Base-by-base conservation (phyloP, 1,140 invertebrate genomes). In the Sminthurides bifidus region DNA sequence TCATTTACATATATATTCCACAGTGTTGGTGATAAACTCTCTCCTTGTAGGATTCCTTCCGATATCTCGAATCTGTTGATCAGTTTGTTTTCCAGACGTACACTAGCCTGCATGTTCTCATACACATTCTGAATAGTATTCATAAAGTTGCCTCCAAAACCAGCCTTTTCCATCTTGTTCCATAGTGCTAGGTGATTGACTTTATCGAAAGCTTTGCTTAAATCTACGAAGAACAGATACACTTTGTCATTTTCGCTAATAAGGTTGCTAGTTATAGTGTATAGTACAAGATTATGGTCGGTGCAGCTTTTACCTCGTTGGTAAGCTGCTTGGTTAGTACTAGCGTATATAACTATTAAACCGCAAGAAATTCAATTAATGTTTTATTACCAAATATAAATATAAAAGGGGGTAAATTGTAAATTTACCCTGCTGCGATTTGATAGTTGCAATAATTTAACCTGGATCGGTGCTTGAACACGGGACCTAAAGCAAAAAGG, bases 181-280 rank as follows among this genome's bases (percentile, higher is more conserved):
- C 57, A 65, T 1, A 67, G 45, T 19, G 54, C 8, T 3, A 40
- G 29, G 29, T 67, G 66, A 8, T 58, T 19, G 14, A 66, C 29
- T 2, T 50, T 60, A 23, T 68, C 63, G 54, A 67, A 67, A 1
- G 64, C 66, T 38, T 57, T 50, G 12, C 37, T 33, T 15, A 60
- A 58, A 49, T 67, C 66, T 15, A 67, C 53, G 44, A 65, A 67
- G 8, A 54, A 30, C 1, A 38, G n/a, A 49, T 58, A 67, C n/a
- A 66, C 52, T n/a, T 30, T 24, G 17, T 51, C 45, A n/a, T 27
- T 45, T 2, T 46, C 26, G 35, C 45, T n/a, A 21, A 65, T 37
- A 35, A 58, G 52, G 1, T 40, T 21, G 33, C 61, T 53, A 23
- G 59, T 54, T n/a, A 56, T 19, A 8, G 41, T 31, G 4, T 48